phyloP scores from a whole-genome alignment of 2,797 vertebrate species.

The Sus cebifrons region DNA sequence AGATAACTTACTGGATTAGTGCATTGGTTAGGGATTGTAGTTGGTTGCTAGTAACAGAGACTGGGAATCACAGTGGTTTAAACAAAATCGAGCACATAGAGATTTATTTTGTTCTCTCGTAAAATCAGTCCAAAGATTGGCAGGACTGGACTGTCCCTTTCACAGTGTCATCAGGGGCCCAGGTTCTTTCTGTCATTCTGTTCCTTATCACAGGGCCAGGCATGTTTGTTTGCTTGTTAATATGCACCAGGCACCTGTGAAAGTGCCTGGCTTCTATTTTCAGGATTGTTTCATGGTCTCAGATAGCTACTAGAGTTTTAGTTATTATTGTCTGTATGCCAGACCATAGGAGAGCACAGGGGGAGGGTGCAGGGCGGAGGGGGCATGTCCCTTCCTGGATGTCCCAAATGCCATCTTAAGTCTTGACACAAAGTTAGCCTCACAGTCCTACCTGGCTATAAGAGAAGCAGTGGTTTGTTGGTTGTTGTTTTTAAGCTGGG shows the following conservation, averaged over 20 bases:
- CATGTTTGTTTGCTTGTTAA: conserved; percentile 1
- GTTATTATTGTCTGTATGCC: background rate
- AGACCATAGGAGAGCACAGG: background rate
- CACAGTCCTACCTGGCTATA: background rate
- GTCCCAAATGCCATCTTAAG: background rate
- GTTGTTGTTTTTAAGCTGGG: conserved; percentile 5
- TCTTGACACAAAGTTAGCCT: background rate
- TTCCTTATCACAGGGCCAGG: background rate
- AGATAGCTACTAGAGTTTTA: background rate
- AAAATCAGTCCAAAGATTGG: conserved; percentile 23
- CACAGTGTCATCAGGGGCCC: background rate
- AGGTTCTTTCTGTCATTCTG: background rate
- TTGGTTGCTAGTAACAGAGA: background rate
- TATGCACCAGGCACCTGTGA: background rate
- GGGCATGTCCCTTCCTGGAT: background rate
- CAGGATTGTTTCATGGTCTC: conserved; percentile 43
- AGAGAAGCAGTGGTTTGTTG: background rate
- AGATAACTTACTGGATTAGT: conserved; percentile 15
- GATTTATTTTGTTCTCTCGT: background rate
- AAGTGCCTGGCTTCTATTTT: conserved; percentile 58
- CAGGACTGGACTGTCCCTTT: conserved; percentile 5
- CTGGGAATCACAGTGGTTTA: background rate
- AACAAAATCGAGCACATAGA: background rate
- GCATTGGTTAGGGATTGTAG: background rate
- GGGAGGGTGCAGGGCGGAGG: background rate